Conservation (phyloP, 2,888 invertebrate genomes). For the Agrilus biguttatus region DNA sequence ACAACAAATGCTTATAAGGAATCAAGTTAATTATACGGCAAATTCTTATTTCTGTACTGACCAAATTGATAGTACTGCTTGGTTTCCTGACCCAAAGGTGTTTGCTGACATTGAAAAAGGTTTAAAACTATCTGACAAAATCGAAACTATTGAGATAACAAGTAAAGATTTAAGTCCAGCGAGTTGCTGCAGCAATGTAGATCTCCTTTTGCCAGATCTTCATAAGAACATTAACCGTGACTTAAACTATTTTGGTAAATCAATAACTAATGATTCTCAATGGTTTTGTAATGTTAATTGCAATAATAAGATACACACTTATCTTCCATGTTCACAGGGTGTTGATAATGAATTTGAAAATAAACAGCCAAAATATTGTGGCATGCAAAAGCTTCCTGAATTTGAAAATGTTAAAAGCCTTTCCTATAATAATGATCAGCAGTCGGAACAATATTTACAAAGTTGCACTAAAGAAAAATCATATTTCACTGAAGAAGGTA, state of each 20-base stretch:
- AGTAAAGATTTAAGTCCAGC: conserved; percentile 25
- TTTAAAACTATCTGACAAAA: conserved; percentile 19
- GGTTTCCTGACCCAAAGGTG: conserved; percentile 14
- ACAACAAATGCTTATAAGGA: conserved; percentile 10
- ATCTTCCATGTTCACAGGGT: conserved; percentile 23
- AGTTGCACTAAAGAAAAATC: not conserved
- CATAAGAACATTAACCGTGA: conserved; percentile 15
- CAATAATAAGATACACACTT: conserved; percentile 19
- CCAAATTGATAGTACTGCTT: conserved; percentile 10
- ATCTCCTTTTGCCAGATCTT: conserved; percentile 18
- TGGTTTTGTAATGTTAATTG: conserved; percentile 15
- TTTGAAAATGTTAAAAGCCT: no score
- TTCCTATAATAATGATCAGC: no score
- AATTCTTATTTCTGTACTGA: conserved; percentile 7
- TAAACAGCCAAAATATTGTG: conserved; percentile 16
- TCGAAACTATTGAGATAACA: conserved; percentile 22
- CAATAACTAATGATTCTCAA: conserved; percentile 13
- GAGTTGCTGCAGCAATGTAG: conserved; percentile 22
- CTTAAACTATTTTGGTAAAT: conserved; percentile 9
- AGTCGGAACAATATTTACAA: no score
- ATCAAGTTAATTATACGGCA: conserved; percentile 9
- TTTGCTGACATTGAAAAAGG: conserved; percentile 12
- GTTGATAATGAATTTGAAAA: conserved; percentile 8
- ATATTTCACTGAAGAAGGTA: not conserved
- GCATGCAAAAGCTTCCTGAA: conserved; percentile 15